These are phyloP conservation scores for Nomada fucata DNA, from an alignment of 2,888 invertebrate species.

Conservation along the genomic window DNA sequence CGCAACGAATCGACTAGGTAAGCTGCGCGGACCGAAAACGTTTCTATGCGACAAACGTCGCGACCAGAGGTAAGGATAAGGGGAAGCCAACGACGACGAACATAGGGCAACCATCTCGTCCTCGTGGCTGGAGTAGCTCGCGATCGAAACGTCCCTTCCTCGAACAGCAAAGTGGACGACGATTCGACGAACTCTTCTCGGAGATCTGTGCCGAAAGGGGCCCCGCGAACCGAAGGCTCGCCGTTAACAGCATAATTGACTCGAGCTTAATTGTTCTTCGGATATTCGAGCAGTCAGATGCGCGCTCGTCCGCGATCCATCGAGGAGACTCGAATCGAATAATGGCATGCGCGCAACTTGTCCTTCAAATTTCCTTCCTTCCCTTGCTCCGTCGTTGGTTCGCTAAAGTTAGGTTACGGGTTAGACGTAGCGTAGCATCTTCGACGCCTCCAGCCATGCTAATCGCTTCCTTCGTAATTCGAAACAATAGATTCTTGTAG, in stretches of 20 bases:
- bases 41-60: background rate
- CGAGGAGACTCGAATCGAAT: background rate
- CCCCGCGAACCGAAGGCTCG: background rate
- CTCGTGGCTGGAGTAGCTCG: background rate
- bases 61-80: background rate
- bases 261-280: slow-evolving; percentile 41
- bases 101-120: background rate
- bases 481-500: slow-evolving; percentile 50
- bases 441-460: slow-evolving; percentile 14
- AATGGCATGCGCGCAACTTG: background rate
- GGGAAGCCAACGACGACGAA: background rate
- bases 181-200: slow-evolving; percentile 29
- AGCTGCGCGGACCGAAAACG: background rate
- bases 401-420: background rate
- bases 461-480: slow-evolving; percentile 31
- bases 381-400: background rate
- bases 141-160: slow-evolving; percentile 35
- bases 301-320: background rate
- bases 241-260: slow-evolving; percentile 50
- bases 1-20: slow-evolving; percentile 9
- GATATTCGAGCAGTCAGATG: slow-evolving; percentile 26
- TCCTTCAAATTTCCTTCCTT: background rate
- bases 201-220: background rate
- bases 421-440: background rate
- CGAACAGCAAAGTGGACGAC: slow-evolving; percentile 16